Conservation (phyloP, 2,113 vertebrate species). For the Fregetta grallaria region DNA sequence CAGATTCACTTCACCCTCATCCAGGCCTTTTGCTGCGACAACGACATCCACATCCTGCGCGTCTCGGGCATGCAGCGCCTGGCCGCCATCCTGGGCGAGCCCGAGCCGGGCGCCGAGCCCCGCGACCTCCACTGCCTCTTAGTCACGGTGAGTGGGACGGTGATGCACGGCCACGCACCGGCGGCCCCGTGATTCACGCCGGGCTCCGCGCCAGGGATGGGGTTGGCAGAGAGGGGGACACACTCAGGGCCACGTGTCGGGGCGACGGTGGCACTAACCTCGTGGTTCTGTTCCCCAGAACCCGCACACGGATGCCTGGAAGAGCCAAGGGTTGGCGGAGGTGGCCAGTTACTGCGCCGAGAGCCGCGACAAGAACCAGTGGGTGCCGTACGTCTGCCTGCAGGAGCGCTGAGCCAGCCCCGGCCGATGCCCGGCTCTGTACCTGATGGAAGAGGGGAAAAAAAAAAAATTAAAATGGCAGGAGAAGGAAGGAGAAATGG, state of each 20-base stretch:
- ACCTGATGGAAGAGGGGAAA: background rate
- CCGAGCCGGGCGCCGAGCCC: slow-evolving; percentile 68
- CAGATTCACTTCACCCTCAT: slow-evolving; percentile 97
- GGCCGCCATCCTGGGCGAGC: slow-evolving; percentile 78
- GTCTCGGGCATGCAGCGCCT: slow-evolving; percentile 84
- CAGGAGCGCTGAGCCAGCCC: slow-evolving; percentile 80
- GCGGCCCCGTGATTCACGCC: background rate
- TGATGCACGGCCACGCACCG: background rate
- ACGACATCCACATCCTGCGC: slow-evolving; percentile 88
- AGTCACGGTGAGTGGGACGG: slow-evolving; percentile 81
- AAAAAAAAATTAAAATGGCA: background rate
- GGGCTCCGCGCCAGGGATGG: background rate
- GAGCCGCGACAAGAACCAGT: slow-evolving; percentile 87
- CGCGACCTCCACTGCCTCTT: slow-evolving; percentile 92
- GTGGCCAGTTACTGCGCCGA: slow-evolving; percentile 88
- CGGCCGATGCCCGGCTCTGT: background rate
- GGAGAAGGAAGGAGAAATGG: background rate
- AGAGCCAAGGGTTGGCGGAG: slow-evolving; percentile 79
- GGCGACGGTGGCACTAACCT: background rate
- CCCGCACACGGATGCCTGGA: slow-evolving; percentile 82
- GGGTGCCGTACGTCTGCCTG: slow-evolving; percentile 86
- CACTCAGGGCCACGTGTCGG: background rate
- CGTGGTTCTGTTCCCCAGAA: slow-evolving; percentile 67
- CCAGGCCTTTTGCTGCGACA: slow-evolving; percentile 92
- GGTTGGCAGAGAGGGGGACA: fast-evolving